Conservation (phyloP, 2,797 vertebrate genomes). For the Pyrocephalus nanus region DNA sequence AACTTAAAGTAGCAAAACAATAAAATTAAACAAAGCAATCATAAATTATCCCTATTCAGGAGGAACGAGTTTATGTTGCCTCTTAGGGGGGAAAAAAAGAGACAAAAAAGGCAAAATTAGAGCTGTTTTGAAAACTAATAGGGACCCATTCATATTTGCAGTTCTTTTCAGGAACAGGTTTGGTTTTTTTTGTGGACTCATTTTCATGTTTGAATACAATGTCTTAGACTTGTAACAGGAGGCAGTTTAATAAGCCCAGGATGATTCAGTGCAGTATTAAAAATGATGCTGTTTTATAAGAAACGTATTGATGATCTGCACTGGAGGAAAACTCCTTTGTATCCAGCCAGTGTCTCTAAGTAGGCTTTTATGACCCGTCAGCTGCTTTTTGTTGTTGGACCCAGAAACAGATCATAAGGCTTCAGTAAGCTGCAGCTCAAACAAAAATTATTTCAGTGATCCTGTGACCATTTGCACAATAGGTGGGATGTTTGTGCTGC, state of each 20-base stretch:
- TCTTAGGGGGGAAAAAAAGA: background rate
- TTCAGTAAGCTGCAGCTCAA: background rate
- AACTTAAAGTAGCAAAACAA: background rate
- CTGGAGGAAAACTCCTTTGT: background rate
- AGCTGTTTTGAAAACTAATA: background rate
- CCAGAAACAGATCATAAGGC: background rate
- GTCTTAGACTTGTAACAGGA: background rate
- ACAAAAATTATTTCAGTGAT: background rate
- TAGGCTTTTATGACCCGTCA: background rate
- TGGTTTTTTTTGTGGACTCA: background rate
- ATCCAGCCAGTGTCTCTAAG: background rate
- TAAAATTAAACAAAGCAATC: background rate
- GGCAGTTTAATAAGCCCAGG: background rate
- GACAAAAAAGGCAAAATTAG: background rate
- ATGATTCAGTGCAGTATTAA: background rate
- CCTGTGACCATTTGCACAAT: fast-evolving
- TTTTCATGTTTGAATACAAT: slow-evolving; percentile 17
- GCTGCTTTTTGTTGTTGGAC: background rate
- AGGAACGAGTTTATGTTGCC: background rate
- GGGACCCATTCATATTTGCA: background rate
- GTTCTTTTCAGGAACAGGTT: background rate
- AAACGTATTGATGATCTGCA: background rate
- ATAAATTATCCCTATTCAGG: background rate
- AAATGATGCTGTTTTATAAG: slow-evolving; percentile 23
- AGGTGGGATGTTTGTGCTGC: background rate